Percentiles rank a stretch among this genome's conserved stretches.
phyloP scores from a whole-genome alignment of 1,140 invertebrate species.

The Drosophila murphyi region DNA sequence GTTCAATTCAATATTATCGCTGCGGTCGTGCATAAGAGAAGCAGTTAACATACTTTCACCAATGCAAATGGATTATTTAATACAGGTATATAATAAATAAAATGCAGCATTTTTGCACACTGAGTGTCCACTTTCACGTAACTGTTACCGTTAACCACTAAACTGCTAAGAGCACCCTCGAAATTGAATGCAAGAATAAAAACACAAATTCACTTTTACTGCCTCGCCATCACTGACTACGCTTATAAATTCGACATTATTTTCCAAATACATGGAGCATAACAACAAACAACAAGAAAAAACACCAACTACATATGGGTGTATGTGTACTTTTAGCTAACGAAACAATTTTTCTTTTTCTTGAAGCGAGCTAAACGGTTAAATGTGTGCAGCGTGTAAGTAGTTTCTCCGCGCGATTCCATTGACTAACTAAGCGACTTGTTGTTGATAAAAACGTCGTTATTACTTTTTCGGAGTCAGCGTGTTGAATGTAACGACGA shows the following conservation, averaged over 20 bases:
- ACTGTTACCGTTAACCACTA: slow-evolving; percentile 37
- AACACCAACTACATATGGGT: slow-evolving; percentile 16
- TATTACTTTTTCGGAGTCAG: slow-evolving; percentile 36
- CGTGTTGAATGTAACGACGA: slow-evolving; percentile 24
- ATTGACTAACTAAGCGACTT: slow-evolving; percentile 47
- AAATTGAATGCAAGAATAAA: slow-evolving; percentile 28
- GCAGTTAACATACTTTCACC: slow-evolving; percentile 77
- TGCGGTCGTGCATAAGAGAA: slow-evolving; percentile 48
- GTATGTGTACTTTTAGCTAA: slow-evolving; percentile 9
- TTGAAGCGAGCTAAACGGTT: not conserved
- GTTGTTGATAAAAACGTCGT: slow-evolving; percentile 40
- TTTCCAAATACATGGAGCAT: slow-evolving; percentile 12
- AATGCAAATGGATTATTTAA: slow-evolving; percentile 72
- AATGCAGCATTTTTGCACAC: slow-evolving; percentile 46
- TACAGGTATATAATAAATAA: slow-evolving; percentile 46
- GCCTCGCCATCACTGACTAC: not conserved
- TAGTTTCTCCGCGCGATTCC: slow-evolving; percentile 50
- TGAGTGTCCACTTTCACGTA: slow-evolving; percentile 38
- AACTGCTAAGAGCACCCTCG: slow-evolving; percentile 4
- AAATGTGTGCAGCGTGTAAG: slow-evolving; percentile 27
- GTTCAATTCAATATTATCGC: slow-evolving; percentile 42
- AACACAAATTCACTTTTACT: slow-evolving; percentile 19
- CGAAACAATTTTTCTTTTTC: slow-evolving; percentile 7
- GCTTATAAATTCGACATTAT: slow-evolving; percentile 6
- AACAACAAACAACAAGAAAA: slow-evolving; percentile 12